Base-by-base conservation (phyloP, 2,113 vertebrate genomes). In the Heterotis niloticus region DNA sequence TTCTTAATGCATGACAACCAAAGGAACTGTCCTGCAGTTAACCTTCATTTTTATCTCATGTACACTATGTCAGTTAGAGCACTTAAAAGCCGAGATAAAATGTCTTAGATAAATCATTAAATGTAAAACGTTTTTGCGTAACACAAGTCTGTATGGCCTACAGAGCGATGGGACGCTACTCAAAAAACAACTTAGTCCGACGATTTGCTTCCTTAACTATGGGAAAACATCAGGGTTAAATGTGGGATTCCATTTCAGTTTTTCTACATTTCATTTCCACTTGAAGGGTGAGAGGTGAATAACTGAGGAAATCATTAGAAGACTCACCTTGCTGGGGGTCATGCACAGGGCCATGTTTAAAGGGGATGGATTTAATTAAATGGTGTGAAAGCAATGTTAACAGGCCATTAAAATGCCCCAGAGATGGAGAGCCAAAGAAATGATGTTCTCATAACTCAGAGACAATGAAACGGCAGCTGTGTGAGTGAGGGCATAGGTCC, bases 1-100 rank as follows among this genome's bases (percentile, higher is more conserved):
- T 67, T 78, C 64, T 78, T 57, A 78, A 29, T 69, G 65, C 24
- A 54, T 24, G 28, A 54, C 34, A 69, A 57, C 76, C 76, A 54
- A 26, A 26, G 24, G 17, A 16, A 51, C 29, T 23, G 44, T 23
- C 44, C 64, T 56, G 44, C 76, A 51, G 64, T 76, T 76, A 28
- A 65, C 75, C 34, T 65, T 34, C 44, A 34, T 26, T 62, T 62
- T 77, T 78, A 78, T 78, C 76, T 28, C 65, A 44, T 11, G 24
- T 68, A 52, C 66, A 64, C 65, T n/a, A 34, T 52, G 76, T 23
- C 11, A 69, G 57, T 68, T 78, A 68, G 18, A 18, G 13, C 26
- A 52, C 24, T 57, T 52, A 26, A 20, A n/a, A 44, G 13, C 76
- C 26, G 24, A 59, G 76, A 78, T 54, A 57, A 57, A 77, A 67